These are phyloP conservation scores for Diacarnus erythraeanus DNA, from an alignment of 37 sponge, comb jelly and placozoan genomes.

Conservation along the genomic window DNA sequence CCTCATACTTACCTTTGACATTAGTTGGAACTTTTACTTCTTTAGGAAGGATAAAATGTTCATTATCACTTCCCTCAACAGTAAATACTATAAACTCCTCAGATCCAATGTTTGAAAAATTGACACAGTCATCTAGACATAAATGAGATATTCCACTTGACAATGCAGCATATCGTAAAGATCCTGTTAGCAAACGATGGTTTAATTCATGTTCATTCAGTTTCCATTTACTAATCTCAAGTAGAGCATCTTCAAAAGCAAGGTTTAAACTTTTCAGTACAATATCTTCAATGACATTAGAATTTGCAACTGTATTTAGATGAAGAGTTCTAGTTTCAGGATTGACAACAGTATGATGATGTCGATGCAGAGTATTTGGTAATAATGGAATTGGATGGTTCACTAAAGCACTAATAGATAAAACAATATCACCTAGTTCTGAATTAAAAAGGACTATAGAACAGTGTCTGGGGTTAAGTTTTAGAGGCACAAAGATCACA, in stretches of 20 bases:
- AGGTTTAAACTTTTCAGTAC: slow-evolving; percentile 22
- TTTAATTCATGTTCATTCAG: slow-evolving; percentile 47
- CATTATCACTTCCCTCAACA: slow-evolving; percentile 10
- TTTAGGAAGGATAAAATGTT: slow-evolving; percentile 31
- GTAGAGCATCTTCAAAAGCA: slow-evolving; percentile 45
- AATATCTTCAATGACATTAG: slow-evolving; percentile 43
- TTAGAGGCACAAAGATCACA: slow-evolving; percentile 43
- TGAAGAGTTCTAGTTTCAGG: slow-evolving; percentile 38
- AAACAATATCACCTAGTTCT: slow-evolving; percentile 32
- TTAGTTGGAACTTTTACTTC: slow-evolving; percentile 31
- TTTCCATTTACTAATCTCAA: slow-evolving; percentile 37
- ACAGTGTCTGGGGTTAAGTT: slow-evolving; percentile 33
- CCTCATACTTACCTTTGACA: not conserved
- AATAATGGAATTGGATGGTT: slow-evolving; percentile 33
- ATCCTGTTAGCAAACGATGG: slow-evolving; percentile 31
- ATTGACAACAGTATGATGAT: slow-evolving; percentile 32
- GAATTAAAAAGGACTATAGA: slow-evolving; percentile 25
- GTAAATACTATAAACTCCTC: slow-evolving; percentile 11
- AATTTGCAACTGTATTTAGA: slow-evolving; percentile 28
- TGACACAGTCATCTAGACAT: not conserved
- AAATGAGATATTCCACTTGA: slow-evolving; percentile 28
- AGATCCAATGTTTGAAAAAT: not conserved
- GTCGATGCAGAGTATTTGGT: slow-evolving; percentile 14
- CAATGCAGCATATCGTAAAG: slow-evolving; percentile 51
- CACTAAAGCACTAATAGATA: slow-evolving; percentile 22